Percentiles rank a stretch among this genome's conserved stretches.
These are phyloP conservation scores for Xanthia icteritia DNA, from an alignment of 2,888 invertebrate genomes.

Conservation along the genomic window DNA sequence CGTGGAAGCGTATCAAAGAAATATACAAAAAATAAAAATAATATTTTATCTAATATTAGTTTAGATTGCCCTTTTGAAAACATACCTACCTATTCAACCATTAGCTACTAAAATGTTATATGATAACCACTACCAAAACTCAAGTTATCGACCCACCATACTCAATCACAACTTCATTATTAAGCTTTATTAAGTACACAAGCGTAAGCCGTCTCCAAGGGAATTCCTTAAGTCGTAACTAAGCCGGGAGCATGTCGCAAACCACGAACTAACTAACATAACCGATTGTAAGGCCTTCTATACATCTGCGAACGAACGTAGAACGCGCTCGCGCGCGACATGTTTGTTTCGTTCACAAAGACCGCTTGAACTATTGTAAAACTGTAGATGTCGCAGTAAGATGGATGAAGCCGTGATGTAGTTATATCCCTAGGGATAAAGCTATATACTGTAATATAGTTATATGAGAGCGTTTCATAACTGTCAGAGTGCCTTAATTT, in stretches of 20 bases:
- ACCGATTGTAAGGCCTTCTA: constrained; percentile 26
- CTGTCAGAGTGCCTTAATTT: too few species aligned
- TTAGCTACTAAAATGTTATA: not conserved
- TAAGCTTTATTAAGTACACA: constrained; percentile 49
- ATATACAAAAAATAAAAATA: too few species aligned
- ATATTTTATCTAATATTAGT: too few species aligned
- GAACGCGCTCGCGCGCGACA: not conserved
- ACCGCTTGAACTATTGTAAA: not conserved
- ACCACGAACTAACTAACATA: constrained; percentile 47
- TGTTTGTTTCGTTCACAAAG: not conserved
- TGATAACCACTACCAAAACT: not conserved
- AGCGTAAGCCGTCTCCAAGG: constrained; percentile 34
- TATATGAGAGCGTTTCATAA: too few species aligned
- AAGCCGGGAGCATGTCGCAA: constrained; percentile 43
- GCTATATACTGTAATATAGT: too few species aligned
- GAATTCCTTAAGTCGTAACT: constrained; percentile 46
- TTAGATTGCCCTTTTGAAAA: not conserved
- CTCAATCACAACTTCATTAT: constrained; percentile 49
- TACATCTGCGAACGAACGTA: not conserved
- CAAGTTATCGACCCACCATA: constrained; percentile 6
- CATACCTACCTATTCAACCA: not conserved
- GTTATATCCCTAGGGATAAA: too few species aligned
- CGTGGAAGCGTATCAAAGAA: too few species aligned
- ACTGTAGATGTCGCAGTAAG: not conserved
- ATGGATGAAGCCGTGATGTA: too few species aligned